These are phyloP conservation scores for Darevskia mixta DNA, from an alignment of 2,797 vertebrate genomes.

Conservation along the genomic window DNA sequence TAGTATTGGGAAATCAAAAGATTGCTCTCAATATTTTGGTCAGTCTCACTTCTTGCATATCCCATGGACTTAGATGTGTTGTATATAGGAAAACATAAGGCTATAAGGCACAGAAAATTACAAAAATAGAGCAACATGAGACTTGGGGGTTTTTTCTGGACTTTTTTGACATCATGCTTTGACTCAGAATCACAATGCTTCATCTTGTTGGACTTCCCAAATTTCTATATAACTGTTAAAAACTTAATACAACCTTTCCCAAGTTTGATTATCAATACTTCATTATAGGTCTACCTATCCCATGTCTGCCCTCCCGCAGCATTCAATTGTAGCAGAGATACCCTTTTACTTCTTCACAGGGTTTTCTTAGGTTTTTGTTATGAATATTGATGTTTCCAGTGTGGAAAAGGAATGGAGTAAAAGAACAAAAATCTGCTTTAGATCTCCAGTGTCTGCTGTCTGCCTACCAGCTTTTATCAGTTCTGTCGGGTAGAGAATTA, in stretches of 20 bases:
- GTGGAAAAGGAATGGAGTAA: conserved; percentile 40
- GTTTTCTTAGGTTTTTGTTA: conserved; percentile 40
- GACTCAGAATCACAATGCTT: too few relatives aligned
- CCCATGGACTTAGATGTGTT: too few relatives aligned
- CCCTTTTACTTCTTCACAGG: not conserved
- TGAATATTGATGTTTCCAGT: conserved; percentile 40
- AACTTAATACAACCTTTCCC: conserved; percentile 28
- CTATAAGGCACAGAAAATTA: too few relatives aligned
- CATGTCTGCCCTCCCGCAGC: too few relatives aligned
- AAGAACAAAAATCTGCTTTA: conserved; percentile 38
- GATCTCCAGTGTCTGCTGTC: conserved; percentile 32
- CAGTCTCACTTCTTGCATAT: too few relatives aligned
- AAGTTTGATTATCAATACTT: conserved; percentile 35
- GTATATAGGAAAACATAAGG: too few relatives aligned
- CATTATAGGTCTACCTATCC: not conserved
- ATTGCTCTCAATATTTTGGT: too few relatives aligned
- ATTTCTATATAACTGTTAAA: not conserved
- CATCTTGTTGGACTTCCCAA: not conserved
- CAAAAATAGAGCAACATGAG: too few relatives aligned
- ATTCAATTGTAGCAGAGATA: conserved; percentile 32
- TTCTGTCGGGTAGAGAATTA: conserved; percentile 49
- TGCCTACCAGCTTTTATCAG: conserved; percentile 30
- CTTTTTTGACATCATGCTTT: too few relatives aligned
- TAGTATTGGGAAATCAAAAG: not conserved
- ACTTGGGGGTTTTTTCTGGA: too few relatives aligned